These are phyloP conservation scores for Ceraclea dissimilis DNA, from an alignment of 2,888 invertebrate species.

Conservation along the genomic window DNA sequence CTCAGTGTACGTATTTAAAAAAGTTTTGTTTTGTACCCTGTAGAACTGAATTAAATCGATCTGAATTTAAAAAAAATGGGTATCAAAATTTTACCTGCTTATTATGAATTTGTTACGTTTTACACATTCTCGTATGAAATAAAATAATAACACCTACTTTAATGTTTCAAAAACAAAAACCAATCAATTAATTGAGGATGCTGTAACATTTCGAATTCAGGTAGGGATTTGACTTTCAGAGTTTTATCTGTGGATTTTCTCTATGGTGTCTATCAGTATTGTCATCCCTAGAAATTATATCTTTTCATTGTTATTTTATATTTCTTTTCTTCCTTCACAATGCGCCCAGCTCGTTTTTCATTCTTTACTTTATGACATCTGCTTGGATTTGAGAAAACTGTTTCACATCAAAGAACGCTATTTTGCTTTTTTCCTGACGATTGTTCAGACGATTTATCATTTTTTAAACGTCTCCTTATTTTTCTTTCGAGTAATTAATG, in stretches of 20 bases:
- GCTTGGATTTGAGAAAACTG: conserved; percentile 5
- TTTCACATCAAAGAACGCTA: background rate
- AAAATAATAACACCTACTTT: too few relatives aligned
- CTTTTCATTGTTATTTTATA: conserved; percentile 12
- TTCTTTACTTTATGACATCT: conserved; percentile 18
- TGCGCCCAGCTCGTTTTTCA: conserved; percentile 10
- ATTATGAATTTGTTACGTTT: too few relatives aligned
- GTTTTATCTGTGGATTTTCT: conserved; percentile 23
- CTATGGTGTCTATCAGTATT: conserved; percentile 8
- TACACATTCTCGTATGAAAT: too few relatives aligned
- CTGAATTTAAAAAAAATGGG: too few relatives aligned
- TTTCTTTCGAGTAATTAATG: conserved; percentile 23
- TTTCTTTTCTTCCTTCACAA: conserved; percentile 3
- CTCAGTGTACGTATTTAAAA: too few relatives aligned
- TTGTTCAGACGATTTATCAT: conserved; percentile 11
- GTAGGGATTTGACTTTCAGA: too few relatives aligned
- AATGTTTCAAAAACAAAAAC: too few relatives aligned
- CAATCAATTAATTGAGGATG: too few relatives aligned
- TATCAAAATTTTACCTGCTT: too few relatives aligned
- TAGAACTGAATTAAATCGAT: too few relatives aligned
- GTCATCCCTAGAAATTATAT: conserved; percentile 8
- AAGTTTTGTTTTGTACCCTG: too few relatives aligned
- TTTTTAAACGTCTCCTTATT: conserved; percentile 21
- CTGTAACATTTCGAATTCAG: too few relatives aligned
- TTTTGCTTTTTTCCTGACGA: conserved; percentile 12